Percentiles rank a stretch among this genome's conserved stretches.
Conservation (phyloP, 2,113 vertebrate species). For the Triplophysa rosa region DNA sequence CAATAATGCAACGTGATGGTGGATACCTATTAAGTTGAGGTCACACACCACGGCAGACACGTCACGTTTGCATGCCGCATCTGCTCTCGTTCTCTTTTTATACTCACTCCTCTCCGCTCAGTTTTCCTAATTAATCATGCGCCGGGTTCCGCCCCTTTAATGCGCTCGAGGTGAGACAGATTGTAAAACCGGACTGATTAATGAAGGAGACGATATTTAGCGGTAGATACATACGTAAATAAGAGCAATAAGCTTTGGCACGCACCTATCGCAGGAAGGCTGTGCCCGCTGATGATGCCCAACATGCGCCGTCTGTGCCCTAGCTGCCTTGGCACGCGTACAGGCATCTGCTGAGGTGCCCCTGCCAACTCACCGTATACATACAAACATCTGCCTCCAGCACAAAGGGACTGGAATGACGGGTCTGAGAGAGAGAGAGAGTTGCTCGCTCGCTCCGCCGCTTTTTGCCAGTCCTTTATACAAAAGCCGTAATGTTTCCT, state of each 20-base stretch:
- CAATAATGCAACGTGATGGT: slow-evolving; percentile 43
- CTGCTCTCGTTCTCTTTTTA: background rate
- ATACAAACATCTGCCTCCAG: slow-evolving; percentile 98
- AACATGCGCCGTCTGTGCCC: slow-evolving; percentile 93
- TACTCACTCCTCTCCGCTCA: background rate
- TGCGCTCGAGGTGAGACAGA: slow-evolving; percentile 71
- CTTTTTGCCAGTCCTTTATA: slow-evolving; percentile 68
- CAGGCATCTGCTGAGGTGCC: slow-evolving; percentile 96
- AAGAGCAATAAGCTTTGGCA: slow-evolving; percentile 76
- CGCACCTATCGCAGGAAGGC: slow-evolving; percentile 88
- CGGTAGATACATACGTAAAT: slow-evolving; percentile 72
- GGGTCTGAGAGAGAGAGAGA: slow-evolving; percentile 88
- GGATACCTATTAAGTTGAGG: slow-evolving; percentile 40
- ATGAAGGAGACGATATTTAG: slow-evolving; percentile 64
- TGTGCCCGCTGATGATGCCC: slow-evolving; percentile 66
- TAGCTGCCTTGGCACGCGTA: slow-evolving; percentile 94
- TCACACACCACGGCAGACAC: background rate
- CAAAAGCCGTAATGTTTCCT: slow-evolving; percentile 99
- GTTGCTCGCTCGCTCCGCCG: slow-evolving; percentile 19
- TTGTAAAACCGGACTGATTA: slow-evolving; percentile 71
- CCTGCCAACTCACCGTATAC: slow-evolving; percentile 94
- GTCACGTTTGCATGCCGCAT: slow-evolving; percentile 21
- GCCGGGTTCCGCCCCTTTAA: slow-evolving; percentile 40
- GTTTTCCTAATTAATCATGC: slow-evolving; percentile 47
- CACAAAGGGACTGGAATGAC: slow-evolving; percentile 89